Evolutionary conservation across 2,888 invertebrate species (phyloP), one percentile per base, ranked within the genome.

Genomic region (Drosophila nigricruria): DNA sequence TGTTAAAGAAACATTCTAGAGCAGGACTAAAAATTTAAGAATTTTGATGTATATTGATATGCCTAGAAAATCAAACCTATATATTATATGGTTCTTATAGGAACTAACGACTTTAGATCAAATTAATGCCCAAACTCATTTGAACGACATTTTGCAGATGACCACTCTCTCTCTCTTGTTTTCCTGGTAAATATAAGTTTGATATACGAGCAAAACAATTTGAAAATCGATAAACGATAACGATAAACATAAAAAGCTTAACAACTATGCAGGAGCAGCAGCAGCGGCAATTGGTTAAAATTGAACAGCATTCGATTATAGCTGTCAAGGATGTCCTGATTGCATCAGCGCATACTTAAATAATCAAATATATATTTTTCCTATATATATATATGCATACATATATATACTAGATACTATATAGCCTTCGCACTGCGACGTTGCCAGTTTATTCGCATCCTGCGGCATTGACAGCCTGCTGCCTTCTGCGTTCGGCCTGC

Each of bases 381-480:
- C 23, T 42, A n/a, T 42, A n/a, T 18, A 38, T 40, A 36, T 47
- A 36, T 52, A 36, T 34, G 23, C 16, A 32, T 34, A 43, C 23
- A n/a, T 23, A 34, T 38, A 43, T 36, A 32, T 43, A 34, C 16
- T 42, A 23, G 2, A 16, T 16, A 9, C 25, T 25, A 20, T 63
- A 49, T 42, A 18, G 23, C 18, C 36, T 18, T n/a, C 12, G 42
- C 49, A 49, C 56, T 50, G 40, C 54, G 50, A 56, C 53, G 49
- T 69, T 77, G 77, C 72, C 75, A 82, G 65, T 73, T 70, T 54
- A 58, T 61, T 53, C 61, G 50, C 43, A 63, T 62, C 57, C 64
- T 62, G 66, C 63, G 67, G 63, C 69, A 69, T 58, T 68, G 72
- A 62, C 65, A 79, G 79, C 53, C 81, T 71, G 67, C 73, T 67